phyloP scores from a whole-genome alignment of 1,140 invertebrate genomes.

The Drosophila grimshawi region DNA sequence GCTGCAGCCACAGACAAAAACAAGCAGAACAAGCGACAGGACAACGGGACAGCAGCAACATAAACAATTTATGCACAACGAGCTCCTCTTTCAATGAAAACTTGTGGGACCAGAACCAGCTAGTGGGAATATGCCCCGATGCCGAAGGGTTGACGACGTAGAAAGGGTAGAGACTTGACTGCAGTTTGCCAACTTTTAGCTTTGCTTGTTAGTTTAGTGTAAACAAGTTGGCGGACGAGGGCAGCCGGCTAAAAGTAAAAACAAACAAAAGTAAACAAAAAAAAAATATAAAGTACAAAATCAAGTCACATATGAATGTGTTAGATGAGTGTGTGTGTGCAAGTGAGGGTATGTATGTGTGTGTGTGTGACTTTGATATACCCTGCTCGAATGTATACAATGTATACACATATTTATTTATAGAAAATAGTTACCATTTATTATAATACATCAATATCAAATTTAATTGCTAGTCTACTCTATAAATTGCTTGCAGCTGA shows the following conservation, averaged over 20 bases:
- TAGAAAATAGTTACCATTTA: too few relatives aligned
- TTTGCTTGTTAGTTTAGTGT: constrained; percentile 75
- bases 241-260: neutral
- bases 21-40: constrained; percentile 12
- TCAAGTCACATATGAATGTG: too few relatives aligned
- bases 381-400: too few relatives aligned
- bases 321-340: too few relatives aligned
- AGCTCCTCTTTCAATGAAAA: constrained; percentile 54
- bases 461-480: too few relatives aligned
- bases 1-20: constrained; percentile 33
- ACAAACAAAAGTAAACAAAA: constrained; percentile 26
- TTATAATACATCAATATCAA: too few relatives aligned
- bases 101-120: neutral
- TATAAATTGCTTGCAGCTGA: too few relatives aligned
- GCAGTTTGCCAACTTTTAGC: constrained; percentile 71
- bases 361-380: too few relatives aligned
- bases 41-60: constrained; percentile 42
- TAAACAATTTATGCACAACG: constrained; percentile 78
- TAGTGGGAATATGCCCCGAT: neutral
- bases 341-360: too few relatives aligned
- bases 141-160: neutral
- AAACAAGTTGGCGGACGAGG: constrained; percentile 51
- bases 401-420: too few relatives aligned
- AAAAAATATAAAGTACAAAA: neutral
- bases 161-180: constrained; percentile 37